phyloP scores from a whole-genome alignment of 2,113 vertebrate species.

The Pogonocichla stellata region DNA sequence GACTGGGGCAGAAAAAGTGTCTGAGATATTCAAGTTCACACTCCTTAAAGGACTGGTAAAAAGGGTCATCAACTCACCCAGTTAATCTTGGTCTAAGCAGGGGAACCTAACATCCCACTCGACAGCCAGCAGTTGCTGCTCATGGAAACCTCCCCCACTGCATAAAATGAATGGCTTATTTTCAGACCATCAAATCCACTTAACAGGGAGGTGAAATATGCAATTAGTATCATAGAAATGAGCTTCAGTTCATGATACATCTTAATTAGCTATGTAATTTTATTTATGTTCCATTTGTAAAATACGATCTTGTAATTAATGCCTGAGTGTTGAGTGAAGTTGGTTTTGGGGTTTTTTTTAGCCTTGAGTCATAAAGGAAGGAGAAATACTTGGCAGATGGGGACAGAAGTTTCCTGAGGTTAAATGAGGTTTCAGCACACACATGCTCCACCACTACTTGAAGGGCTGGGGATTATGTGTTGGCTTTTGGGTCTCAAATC shows the following conservation, averaged over 20 bases:
- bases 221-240: constrained; percentile 49
- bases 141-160: background rate
- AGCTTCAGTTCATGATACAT: constrained; percentile 48
- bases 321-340: background rate
- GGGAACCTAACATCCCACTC: background rate
- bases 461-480: background rate
- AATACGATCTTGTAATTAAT: constrained; percentile 53
- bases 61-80: background rate
- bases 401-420: background rate
- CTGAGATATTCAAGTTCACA: background rate
- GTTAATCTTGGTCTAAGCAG: background rate
- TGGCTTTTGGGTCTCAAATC: background rate
- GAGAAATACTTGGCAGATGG: background rate
- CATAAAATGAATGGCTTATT: background rate
- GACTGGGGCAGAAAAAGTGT: background rate
- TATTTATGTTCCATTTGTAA: constrained; percentile 70
- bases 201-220: constrained; percentile 44
- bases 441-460: rapidly evolving
- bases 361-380: background rate
- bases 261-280: constrained; percentile 72
- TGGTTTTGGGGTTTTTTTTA: background rate
- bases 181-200: constrained; percentile 47
- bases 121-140: background rate
- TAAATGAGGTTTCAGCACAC: background rate
- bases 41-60: background rate